These are phyloP conservation scores for Crotalus helleri DNA, from an alignment of 2,113 vertebrate species.

Conservation along the genomic window DNA sequence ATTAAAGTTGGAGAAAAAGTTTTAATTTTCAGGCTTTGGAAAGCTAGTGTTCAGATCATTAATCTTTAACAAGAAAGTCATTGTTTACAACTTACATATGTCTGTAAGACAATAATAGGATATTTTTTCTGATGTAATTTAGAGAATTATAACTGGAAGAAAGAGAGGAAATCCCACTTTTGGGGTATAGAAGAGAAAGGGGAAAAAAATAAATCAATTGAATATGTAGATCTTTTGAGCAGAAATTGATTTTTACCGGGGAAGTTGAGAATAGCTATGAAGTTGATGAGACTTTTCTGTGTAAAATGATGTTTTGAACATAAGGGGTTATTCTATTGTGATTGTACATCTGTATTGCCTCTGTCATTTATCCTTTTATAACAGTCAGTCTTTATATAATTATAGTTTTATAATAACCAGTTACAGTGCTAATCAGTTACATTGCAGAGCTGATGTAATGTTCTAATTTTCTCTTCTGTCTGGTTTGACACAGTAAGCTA, in stretches of 20 bases:
- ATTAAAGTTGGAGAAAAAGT: neutral
- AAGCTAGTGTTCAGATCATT: neutral
- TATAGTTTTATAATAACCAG: neutral
- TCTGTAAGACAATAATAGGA: neutral
- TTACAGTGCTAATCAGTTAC: neutral
- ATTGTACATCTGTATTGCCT: neutral
- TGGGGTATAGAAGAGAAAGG: neutral
- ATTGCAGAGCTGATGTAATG: neutral
- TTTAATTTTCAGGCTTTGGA: neutral
- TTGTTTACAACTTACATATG: neutral
- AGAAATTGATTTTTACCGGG: neutral
- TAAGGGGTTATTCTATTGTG: neutral
- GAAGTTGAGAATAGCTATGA: neutral
- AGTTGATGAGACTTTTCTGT: neutral
- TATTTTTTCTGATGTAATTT: neutral
- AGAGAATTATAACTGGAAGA: neutral
- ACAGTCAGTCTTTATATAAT: neutral
- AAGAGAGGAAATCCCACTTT: neutral
- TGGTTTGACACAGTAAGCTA: neutral
- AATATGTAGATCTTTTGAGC: neutral
- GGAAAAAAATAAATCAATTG: neutral
- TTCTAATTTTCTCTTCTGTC: neutral
- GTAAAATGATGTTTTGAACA: neutral
- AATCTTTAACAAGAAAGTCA: neutral
- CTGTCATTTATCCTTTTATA: neutral